Base-by-base conservation (phyloP, 2,113 vertebrate species). In the Melanocharis versteri region DNA sequence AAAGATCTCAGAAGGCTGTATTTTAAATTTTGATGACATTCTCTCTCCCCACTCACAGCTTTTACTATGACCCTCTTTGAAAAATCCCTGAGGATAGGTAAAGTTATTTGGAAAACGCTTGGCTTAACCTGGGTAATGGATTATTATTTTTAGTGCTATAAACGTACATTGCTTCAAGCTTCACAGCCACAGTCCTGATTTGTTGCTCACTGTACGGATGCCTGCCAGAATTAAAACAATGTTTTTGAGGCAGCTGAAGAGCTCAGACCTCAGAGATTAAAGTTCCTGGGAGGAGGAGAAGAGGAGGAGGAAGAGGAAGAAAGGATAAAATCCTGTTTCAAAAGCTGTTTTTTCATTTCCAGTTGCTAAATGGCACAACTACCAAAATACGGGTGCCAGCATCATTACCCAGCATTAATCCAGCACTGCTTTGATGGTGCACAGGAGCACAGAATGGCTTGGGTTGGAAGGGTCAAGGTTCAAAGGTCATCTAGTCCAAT, bases 211-310 rank as follows among this genome's bases (percentile, higher is more conserved):
- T 76, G 40, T 40, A 22, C 31, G 45, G 57, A 35, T 61, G 19
- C 64, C 57, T 57, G 35, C 45, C 37, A 45, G 58, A 81, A 76
- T 53, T 56, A 39, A 81, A 76, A 44, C 47, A 31, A 51, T 35
- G 30, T 65, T 81, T 84, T 53, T 66, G 73, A 71, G 80, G 57
- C 68, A 45, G 27, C 37, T 92, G 89, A 65, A 72, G 72, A 62
- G 56, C 11, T 69, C 61, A 16, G 72, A 37, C 26, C 54, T 69
- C n/a, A 23, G n/a, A 79, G 39, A 83, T 80, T 51, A 64, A 69
- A 64, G 47, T 53, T 62, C n/a, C 30, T 79, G 39, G 20, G 54
- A 73, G 27, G 60, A 68, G 54, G 40, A 68, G 26, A n/a, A n/a
- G n/a, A n/a, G n/a, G n/a, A n/a, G n/a, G n/a, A n/a, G n/a, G n/a